Conservation (phyloP, 2,888 invertebrate species). For the Proisotoma minuta region DNA sequence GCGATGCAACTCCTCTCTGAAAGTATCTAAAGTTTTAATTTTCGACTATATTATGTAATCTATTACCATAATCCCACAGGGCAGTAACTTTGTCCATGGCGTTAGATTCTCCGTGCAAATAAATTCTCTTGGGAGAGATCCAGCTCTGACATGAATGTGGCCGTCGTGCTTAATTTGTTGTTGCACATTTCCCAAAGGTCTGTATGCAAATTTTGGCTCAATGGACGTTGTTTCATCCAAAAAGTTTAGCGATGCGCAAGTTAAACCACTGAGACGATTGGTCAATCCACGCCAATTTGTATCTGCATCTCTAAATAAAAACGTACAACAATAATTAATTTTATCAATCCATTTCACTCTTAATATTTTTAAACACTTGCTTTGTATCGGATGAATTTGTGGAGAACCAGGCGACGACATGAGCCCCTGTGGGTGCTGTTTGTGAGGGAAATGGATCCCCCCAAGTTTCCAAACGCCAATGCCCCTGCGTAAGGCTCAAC, state of each 20-base stretch:
- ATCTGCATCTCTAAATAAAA: slow-evolving; percentile 61
- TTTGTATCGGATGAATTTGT: slow-evolving; percentile 54
- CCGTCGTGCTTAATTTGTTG: slow-evolving; percentile 52
- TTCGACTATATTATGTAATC: not conserved
- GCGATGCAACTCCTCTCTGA: slow-evolving; percentile 73
- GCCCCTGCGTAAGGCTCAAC: slow-evolving; percentile 83
- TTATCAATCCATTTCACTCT: not conserved
- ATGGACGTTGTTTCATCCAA: slow-evolving; percentile 79
- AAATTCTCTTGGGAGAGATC: slow-evolving; percentile 89
- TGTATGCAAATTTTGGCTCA: slow-evolving; percentile 74
- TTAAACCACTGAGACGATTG: slow-evolving; percentile 85
- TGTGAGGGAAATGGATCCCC: slow-evolving; percentile 72
- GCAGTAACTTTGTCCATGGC: slow-evolving; percentile 94
- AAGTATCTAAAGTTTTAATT: slow-evolving; percentile 37
- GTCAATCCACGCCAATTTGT: slow-evolving; percentile 81
- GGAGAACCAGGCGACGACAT: slow-evolving; percentile 88
- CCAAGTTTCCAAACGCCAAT: slow-evolving; percentile 91
- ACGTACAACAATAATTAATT: slow-evolving; percentile 10
- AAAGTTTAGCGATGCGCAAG: slow-evolving; percentile 95
- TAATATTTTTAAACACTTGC: slow-evolving; percentile 48
- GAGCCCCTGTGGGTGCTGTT: slow-evolving; percentile 88
- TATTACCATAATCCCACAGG: slow-evolving; percentile 76
- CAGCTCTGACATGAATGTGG: slow-evolving; percentile 62
- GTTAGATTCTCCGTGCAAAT: slow-evolving; percentile 98
- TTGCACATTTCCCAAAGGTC: slow-evolving; percentile 66